Percentiles rank a stretch among this genome's conserved stretches.
Conservation (phyloP, 2,797 vertebrate species). For the Etheostoma perlongum region DNA sequence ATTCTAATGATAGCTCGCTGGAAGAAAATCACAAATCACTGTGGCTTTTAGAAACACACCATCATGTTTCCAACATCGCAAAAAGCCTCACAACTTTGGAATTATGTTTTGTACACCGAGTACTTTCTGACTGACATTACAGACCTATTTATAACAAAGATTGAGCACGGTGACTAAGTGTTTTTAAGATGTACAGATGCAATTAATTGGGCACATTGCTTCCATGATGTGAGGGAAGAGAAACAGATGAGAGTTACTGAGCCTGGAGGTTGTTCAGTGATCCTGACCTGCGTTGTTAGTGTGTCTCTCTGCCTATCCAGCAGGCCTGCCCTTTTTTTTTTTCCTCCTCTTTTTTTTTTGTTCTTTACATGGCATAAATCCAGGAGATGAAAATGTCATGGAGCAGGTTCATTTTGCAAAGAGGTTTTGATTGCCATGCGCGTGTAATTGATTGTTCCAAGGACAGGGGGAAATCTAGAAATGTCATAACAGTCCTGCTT, state of each 20-base stretch:
- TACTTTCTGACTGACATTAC: slow-evolving; percentile 74
- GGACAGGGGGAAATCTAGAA: slow-evolving; percentile 91
- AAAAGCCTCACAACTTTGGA: slow-evolving; percentile 61
- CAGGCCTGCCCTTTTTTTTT: slow-evolving; percentile 43
- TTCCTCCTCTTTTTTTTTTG: slow-evolving; percentile 21
- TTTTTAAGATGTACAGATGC: slow-evolving; percentile 48
- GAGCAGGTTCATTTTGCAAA: slow-evolving; percentile 91
- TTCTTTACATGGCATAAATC: slow-evolving; percentile 85
- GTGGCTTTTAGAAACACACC: slow-evolving; percentile 56
- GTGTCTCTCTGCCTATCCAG: slow-evolving; percentile 48
- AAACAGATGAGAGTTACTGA: slow-evolving; percentile 47
- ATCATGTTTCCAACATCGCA: slow-evolving; percentile 31
- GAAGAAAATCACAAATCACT: slow-evolving; percentile 38
- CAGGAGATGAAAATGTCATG: slow-evolving; percentile 90
- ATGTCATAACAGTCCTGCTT: slow-evolving; percentile 91
- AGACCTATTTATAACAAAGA: slow-evolving; percentile 76
- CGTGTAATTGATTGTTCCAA: slow-evolving; percentile 91
- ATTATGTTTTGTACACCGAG: slow-evolving; percentile 37
- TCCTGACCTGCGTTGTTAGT: slow-evolving; percentile 74
- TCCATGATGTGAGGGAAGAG: slow-evolving; percentile 46
- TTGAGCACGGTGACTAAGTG: slow-evolving; percentile 57
- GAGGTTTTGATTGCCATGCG: slow-evolving; percentile 90
- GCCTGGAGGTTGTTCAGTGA: slow-evolving; percentile 61
- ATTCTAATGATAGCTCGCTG: slow-evolving; percentile 78
- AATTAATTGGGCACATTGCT: slow-evolving; percentile 56